Evolutionary conservation across 2,797 vertebrate genomes (phyloP), one percentile per base, ranked within the genome.

Genomic region (Falco rusticolus): DNA sequence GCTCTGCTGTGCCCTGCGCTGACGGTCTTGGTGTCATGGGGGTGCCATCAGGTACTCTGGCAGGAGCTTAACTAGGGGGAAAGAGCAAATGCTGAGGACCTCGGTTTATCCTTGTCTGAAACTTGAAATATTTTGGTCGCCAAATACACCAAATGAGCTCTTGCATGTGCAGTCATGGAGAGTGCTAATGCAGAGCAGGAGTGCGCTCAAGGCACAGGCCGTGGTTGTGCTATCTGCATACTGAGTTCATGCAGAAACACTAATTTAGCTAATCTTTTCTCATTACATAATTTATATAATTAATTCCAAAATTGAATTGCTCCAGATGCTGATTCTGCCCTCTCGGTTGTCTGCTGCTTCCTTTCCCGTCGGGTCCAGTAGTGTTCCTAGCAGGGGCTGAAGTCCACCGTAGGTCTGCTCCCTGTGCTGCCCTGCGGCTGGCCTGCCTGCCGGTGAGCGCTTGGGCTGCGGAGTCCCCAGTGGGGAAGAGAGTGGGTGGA

Each of bases 231-330:
- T 75, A 17, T 75, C 92, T 90, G 64, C 76, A 6, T 33, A 60
- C 61, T 13, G 7, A 18, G 78, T 39, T 75, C 74, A 2, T 11
- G 33, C 53, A 26, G 89, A 82, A 86, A 9, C 66, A 3, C 28
- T 76, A 18, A 87, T 63, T 76, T 13, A 48, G 59, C 95, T 97
- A 41, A 90, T 96, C 75, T 96, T 20, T 74, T 2, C 91, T 90
- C 96, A 50, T 95, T 68, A 85, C 64, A 4, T 81, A 45, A 95
- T 85, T 94, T 90, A 33, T 76, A 45, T 85, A 29, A 96, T 91
- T 95, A 83, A 95, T 96, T 96, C 75, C 57, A 45, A 47, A 47
- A 56, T 25, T 16, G 20, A 90, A 50, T 78, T 39, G 78, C 79
- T 84, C 47, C 92, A 92, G 84, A 60, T 87, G 94, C 95, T 50